Percentiles rank a stretch among this genome's conserved stretches.
These are phyloP conservation scores for Teleopsis dalmanni DNA, from an alignment of 1,140 invertebrate genomes.

Conservation along the genomic window DNA sequence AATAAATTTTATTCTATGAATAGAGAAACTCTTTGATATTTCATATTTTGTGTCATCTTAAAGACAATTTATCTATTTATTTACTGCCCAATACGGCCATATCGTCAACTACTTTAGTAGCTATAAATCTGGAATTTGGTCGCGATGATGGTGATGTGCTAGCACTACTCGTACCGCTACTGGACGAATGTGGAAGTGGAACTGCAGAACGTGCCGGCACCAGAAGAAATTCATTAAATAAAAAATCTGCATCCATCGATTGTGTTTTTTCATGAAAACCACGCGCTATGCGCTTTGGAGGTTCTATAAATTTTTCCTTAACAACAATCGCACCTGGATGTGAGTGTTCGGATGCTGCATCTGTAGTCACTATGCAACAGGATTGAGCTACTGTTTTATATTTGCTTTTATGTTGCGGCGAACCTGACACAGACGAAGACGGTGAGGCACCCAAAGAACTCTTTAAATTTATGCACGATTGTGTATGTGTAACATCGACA, in stretches of 20 bases:
- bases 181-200: conserved; percentile 2
- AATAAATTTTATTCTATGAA: no score
- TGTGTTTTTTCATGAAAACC: conserved; percentile 46
- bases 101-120: conserved; percentile 14
- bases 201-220: conserved; percentile 21
- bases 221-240: conserved; percentile 37
- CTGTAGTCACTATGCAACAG: conserved; percentile 4
- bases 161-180: conserved; percentile 12
- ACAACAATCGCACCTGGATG: conserved; percentile 43
- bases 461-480: conserved; percentile 39
- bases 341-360: conserved; percentile 8
- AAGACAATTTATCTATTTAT: no score
- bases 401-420: conserved; percentile 10
- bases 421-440: conserved; percentile 1
- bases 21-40: no score
- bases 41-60: no score
- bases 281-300: conserved; percentile 45
- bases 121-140: conserved; percentile 10
- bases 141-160: conserved; percentile 12
- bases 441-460: conserved; percentile 8
- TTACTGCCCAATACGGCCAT: neutral
- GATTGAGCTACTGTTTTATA: no score
- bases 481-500: conserved; percentile 28
- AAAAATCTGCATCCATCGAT: conserved; percentile 38
- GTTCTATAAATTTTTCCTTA: conserved; percentile 47